phyloP scores from a whole-genome alignment of 1,140 invertebrate genomes.

The Sipha flava region DNA sequence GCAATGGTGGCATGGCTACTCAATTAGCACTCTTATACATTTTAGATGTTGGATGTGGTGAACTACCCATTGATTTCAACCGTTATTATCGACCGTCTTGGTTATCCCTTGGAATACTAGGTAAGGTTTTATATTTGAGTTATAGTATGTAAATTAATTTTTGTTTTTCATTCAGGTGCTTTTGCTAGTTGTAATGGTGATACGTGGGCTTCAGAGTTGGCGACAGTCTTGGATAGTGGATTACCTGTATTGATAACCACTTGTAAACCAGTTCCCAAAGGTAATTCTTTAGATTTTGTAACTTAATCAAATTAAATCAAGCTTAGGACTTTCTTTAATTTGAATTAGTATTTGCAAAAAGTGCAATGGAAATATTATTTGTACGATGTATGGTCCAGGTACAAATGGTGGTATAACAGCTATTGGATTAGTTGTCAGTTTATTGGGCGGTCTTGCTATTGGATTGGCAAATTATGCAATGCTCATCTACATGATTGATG shows the following conservation, averaged over 20 bases:
- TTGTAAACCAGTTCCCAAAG: constrained; percentile 63
- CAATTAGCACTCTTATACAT: constrained; percentile 70
- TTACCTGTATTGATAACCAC: constrained; percentile 71
- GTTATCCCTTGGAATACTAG: constrained; percentile 68
- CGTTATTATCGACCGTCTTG: constrained; percentile 70
- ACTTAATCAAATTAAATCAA: background rate
- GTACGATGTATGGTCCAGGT: constrained; percentile 46
- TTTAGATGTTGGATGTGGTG: constrained; percentile 67
- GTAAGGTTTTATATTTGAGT: constrained; percentile 44
- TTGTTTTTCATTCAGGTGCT: constrained; percentile 49
- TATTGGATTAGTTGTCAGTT: constrained; percentile 61
- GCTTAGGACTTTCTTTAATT: background rate
- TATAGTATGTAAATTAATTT: background rate
- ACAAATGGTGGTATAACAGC: constrained; percentile 75
- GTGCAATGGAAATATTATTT: background rate
- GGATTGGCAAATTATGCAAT: constrained; percentile 65
- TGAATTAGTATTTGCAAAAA: background rate
- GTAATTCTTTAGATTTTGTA: constrained; percentile 42
- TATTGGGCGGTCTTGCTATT: constrained; percentile 63
- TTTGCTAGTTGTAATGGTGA: constrained; percentile 80
- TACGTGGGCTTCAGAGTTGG: constrained; percentile 85
- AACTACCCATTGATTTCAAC: constrained; percentile 69
- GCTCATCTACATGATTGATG: constrained; percentile 56
- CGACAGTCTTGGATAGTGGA: constrained; percentile 58
- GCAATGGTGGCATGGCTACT: constrained; percentile 78